Evolutionary conservation across 2,888 invertebrate species (phyloP).

Genomic region (Meta bourneti): DNA sequence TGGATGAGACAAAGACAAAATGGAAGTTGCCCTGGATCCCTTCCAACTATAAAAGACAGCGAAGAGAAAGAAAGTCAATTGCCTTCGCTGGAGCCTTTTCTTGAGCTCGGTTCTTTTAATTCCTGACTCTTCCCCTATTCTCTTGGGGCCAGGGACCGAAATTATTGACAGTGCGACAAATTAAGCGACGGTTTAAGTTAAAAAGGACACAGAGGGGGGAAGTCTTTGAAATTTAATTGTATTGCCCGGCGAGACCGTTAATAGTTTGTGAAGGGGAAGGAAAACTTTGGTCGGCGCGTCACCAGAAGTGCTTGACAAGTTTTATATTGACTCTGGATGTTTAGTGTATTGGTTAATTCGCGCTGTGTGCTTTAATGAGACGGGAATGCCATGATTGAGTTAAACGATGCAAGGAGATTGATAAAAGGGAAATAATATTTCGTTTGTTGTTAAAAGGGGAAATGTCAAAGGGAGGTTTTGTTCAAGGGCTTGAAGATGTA

Average conservation of each 20-base stretch:
- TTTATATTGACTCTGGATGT: not conserved
- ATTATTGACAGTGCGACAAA: slow-evolving; percentile 11
- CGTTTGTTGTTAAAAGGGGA: not conserved
- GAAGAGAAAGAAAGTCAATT: not conserved
- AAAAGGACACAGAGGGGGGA: not conserved
- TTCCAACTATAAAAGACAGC: not conserved
- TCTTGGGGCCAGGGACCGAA: not conserved
- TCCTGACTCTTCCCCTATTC: not conserved
- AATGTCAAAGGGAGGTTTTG: not conserved
- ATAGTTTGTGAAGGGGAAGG: not conserved
- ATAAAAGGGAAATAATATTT: not conserved
- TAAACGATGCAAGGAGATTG: not conserved
- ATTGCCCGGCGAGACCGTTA: not conserved
- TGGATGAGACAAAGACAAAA: not conserved
- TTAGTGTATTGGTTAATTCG: not conserved
- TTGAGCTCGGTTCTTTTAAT: not conserved
- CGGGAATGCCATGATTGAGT: not conserved
- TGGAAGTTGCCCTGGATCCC: not conserved
- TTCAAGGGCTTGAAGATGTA: not conserved
- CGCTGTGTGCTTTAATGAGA: not conserved
- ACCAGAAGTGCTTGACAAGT: not conserved
- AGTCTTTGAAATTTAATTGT: slow-evolving; percentile 21
- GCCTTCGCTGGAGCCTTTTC: not conserved
- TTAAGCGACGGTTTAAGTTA: not conserved
- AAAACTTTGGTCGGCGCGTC: not conserved